Evolutionary conservation across 2,797 vertebrate species (phyloP), one percentile per base, ranked within the genome.

Genomic region (Phataginus tricuspis): DNA sequence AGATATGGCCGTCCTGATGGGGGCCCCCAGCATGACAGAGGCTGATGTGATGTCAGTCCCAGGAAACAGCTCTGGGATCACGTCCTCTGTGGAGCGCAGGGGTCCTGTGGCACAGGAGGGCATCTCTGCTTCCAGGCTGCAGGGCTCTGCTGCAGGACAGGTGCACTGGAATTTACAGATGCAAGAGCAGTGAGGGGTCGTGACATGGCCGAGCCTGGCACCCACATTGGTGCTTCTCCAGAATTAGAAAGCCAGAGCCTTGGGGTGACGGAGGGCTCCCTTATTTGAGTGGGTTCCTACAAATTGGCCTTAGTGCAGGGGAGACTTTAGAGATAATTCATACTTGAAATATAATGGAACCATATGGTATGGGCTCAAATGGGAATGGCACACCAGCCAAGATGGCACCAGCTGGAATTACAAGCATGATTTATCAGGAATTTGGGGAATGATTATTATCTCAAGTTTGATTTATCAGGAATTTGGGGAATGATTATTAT

Each of bases 361-460:
- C 45, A 45, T 45, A 45, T 10, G 45, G 45, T 45, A 45, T 45
- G 45, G 45, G 45, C 10, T 45, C 45, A 10, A 11, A 45, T 45
- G 45, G 45, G 45, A 45, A 45, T 45, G 45, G 82, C 74, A 71
- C 45, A 25, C n/a, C 29, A 49, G 69, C 90, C 42, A 55, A 83
- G 31, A 80, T 94, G 88, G 59, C 74, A 25, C 42, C 77, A 96
- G 86, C 85, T 92, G 74, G 39, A 94, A 68, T 64, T 31, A 49
- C 53, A 31, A 15, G 68, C 59, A 10, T 19, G 23, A 29, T 14
- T 39, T 37, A 45, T 21, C 7, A 2, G 55, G n/a, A 72, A 39
- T 25, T 16, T 42, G 7, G 8, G 12, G 42, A 23, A 2, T 12
- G 37, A 16, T 18, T 2, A 9, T 23, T 10, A 18, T 27, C 15